These are phyloP conservation scores for Gephyroberyx darwinii DNA, from an alignment of 2,797 vertebrate genomes.

Conservation along the genomic window DNA sequence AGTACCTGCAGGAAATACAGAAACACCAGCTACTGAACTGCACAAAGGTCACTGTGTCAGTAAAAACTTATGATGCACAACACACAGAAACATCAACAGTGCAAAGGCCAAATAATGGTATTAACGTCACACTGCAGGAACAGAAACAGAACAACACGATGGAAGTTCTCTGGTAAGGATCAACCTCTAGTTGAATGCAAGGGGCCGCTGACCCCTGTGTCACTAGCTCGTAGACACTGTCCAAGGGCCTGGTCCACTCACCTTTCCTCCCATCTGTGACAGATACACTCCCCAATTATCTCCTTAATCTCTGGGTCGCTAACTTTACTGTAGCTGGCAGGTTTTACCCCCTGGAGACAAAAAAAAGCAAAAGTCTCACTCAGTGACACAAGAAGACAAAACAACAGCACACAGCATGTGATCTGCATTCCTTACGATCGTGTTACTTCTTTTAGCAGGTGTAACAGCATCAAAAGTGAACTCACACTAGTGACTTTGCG, in stretches of 20 bases:
- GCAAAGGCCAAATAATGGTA: conserved; percentile 51
- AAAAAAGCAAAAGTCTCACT: conserved; percentile 26
- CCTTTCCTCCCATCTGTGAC: conserved; percentile 97
- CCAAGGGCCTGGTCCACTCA: conserved; percentile 70
- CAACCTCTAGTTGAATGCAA: conserved; percentile 8
- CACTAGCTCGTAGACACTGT: not conserved
- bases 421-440: conserved; percentile 4
- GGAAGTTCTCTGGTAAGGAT: not conserved
- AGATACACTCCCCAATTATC: conserved; percentile 98
- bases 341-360: conserved; percentile 91
- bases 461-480: conserved; percentile 37
- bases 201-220: not conserved
- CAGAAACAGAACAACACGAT: conserved; percentile 43
- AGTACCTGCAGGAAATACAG: conserved; percentile 84
- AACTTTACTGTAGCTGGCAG: conserved; percentile 96
- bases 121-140: conserved; percentile 40
- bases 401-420: conserved; percentile 8
- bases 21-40: conserved; percentile 37
- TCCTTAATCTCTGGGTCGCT: conserved; percentile 98
- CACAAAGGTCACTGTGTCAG: conserved; percentile 38
- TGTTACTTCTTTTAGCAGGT: not conserved
- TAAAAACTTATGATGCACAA: conserved; percentile 30
- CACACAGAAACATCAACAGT: conserved; percentile 40
- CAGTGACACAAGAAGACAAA: conserved; percentile 17
- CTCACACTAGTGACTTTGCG: conserved; percentile 99